Evolutionary conservation across 1,140 invertebrate species (phyloP).

Genomic region (Bactericera cockerelli): DNA sequence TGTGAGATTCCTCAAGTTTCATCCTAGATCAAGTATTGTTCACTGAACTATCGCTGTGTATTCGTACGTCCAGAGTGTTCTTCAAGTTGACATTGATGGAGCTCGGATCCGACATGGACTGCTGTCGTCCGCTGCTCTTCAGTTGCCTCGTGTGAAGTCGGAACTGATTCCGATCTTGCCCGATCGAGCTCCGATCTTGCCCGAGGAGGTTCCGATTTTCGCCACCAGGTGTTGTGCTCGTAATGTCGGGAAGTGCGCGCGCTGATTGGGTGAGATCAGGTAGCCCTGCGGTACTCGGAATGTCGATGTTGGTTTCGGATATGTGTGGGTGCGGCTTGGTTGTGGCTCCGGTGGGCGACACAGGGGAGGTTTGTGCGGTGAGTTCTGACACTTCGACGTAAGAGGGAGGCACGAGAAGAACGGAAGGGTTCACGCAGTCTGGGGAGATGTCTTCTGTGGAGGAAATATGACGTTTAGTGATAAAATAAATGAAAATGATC

Average conservation of each 20-base stretch:
- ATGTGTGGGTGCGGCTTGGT: background rate
- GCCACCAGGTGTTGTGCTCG: no score
- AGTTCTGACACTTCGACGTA: conserved; percentile 16
- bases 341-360: background rate
- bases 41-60: no score
- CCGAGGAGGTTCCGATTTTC: no score
- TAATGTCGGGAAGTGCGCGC: no score
- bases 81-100: no score
- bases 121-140: background rate
- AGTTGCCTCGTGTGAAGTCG: background rate
- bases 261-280: background rate
- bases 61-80: no score
- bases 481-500: background rate
- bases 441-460: conserved; percentile 19
- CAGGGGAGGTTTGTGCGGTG: background rate
- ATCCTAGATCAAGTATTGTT: no score
- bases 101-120: conserved; percentile 5
- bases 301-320: background rate
- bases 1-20: no score
- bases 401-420: conserved; percentile 22
- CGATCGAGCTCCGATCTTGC: no score
- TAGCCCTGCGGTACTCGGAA: background rate
- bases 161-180: no score
- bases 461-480: background rate
- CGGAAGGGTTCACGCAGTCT: conserved; percentile 20